Base-by-base conservation (phyloP, 2,797 vertebrate genomes). In the Taeniopygia guttata region DNA sequence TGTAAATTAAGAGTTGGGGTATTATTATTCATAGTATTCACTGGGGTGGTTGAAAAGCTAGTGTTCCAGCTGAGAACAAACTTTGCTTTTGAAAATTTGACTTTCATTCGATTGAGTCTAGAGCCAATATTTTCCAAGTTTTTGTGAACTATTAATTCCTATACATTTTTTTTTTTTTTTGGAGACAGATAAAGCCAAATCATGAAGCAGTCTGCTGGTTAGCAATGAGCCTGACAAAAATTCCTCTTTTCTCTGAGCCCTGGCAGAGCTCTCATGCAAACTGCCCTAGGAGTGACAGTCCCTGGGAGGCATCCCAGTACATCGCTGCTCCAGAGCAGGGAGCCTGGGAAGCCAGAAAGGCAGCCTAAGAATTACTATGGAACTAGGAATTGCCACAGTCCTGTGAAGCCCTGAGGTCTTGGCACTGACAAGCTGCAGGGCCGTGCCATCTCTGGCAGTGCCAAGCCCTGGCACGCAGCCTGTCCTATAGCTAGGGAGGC, bases 291-390 rank as follows among this genome's bases (percentile, higher is more conserved):
- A 78, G 67, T 42, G 72, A 82, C 67, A 79, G 84, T 69, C 78
- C 89, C 84, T 82, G 36, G 64, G 90, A 84, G 40, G 67, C 74
- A 96, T 87, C 89, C 64, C 84, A 67, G 72, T 11, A 10, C 52
- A 34, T 84, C 78, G 45, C 64, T 2, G 30, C 87, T 83, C 68
- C 72, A 56, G 81, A 91, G 81, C 84, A 90, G 84, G 56, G 70
- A 92, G 86, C 75, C 78, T 89, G 89, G 84, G 79, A 87, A 92
- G 84, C 72, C 79, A 82, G 68, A 89, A 84, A 90, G 45, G 55
- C 75, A 80, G 81, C 23, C 60, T 80, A 72, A 60, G 56, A 92
- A 87, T 76, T 87, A 73, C 75, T 76, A 13, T 4, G 63, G 84
- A 89, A 92, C 80, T 85, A 54, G 78, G 72, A 85, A 77, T 82